These are phyloP conservation scores for Gymnarchus niloticus DNA, from an alignment of 2,113 vertebrate genomes.

Conservation along the genomic window DNA sequence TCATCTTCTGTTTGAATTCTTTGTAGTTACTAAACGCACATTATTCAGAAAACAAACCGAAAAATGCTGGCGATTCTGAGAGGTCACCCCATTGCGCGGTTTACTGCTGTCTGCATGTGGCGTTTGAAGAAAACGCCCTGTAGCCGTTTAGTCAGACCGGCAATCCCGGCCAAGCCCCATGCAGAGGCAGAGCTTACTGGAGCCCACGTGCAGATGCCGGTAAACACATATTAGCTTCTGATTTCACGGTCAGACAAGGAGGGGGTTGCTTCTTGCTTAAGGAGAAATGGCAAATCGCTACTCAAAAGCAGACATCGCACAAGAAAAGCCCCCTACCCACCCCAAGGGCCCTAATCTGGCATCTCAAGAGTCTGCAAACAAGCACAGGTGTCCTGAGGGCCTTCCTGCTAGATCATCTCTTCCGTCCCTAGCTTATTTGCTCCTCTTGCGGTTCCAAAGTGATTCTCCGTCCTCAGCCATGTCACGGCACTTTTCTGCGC, in stretches of 20 bases:
- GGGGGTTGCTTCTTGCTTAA: neutral
- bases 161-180: conserved; percentile 16
- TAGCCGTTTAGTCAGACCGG: conserved; percentile 21
- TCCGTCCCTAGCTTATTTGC: neutral
- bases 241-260: conserved; percentile 2
- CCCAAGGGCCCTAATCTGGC: conserved; percentile 31
- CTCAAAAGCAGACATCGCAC: conserved; percentile 46
- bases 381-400: conserved; percentile 40
- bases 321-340: conserved; percentile 43
- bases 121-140: neutral
- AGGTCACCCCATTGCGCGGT: neutral
- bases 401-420: conserved; percentile 57
- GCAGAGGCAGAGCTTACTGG: conserved; percentile 6
- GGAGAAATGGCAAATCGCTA: conserved; percentile 20
- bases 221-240: conserved; percentile 31
- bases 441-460: conserved; percentile 2
- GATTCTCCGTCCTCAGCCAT: conserved; percentile 47
- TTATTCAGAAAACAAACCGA: neutral
- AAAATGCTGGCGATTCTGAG: no score
- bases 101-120: neutral
- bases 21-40: neutral
- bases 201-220: conserved; percentile 26
- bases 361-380: neutral
- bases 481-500: conserved; percentile 49
- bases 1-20: neutral